Percentiles rank a stretch among this genome's conserved stretches.
These are phyloP conservation scores for Globicephala melas DNA, from an alignment of 2,113 vertebrate species.

Conservation along the genomic window DNA sequence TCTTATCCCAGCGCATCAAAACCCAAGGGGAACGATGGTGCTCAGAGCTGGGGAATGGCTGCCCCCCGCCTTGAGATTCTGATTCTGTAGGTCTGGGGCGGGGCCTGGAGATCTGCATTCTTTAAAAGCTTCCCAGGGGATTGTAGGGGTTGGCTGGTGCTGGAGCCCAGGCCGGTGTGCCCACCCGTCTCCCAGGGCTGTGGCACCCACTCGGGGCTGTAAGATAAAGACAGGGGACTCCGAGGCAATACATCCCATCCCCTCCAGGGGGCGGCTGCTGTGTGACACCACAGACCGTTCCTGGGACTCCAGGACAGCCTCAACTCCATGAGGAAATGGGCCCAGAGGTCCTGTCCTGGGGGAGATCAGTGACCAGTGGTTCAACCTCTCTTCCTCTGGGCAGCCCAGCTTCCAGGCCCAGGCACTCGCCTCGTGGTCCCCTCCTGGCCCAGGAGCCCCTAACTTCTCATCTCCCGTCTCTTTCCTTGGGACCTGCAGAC, in stretches of 20 bases:
- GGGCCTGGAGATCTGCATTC: neutral
- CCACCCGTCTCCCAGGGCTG: neutral
- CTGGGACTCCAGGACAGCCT: neutral
- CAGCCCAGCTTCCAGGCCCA: neutral
- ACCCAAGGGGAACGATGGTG: neutral
- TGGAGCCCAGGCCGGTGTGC: neutral
- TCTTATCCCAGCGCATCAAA: neutral
- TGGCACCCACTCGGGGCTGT: neutral
- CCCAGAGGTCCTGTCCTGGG: neutral
- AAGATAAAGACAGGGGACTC: neutral
- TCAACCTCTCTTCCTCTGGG: neutral
- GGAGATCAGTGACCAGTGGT: neutral
- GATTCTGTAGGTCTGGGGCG: neutral
- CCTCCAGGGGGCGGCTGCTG: neutral
- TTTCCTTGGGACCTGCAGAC: neutral
- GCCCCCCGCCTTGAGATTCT: neutral
- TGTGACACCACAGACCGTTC: neutral
- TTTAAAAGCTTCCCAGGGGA: neutral
- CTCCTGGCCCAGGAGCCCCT: no score
- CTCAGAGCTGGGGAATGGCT: neutral
- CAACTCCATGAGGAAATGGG: neutral
- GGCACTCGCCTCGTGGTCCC: neutral
- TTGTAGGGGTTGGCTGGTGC: rapidly evolving
- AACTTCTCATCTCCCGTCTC: neutral
- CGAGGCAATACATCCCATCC: neutral